A percentile compares a stretch with the other conserved stretches of the same genome.
phyloP scores from a whole-genome alignment of 2,113 vertebrate genomes.

The Otis tarda region DNA sequence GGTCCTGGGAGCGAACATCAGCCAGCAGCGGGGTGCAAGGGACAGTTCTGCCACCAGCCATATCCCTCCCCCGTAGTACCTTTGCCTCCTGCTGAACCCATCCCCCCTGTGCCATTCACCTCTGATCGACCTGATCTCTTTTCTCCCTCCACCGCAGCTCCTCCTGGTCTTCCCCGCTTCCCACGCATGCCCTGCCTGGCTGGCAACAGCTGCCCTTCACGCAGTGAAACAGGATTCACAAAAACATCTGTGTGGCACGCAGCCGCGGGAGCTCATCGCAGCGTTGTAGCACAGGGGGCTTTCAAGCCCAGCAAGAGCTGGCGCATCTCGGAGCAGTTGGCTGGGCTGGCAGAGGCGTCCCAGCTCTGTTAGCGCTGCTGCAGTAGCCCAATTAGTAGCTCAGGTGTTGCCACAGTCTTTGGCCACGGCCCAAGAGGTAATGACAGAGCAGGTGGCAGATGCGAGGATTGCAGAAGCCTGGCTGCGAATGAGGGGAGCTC shows the following conservation, averaged over 20 bases:
- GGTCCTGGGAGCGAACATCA: neutral
- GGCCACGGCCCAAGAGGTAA: neutral
- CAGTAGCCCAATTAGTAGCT: neutral
- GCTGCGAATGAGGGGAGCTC: neutral
- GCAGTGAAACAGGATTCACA: neutral
- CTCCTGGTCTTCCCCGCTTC: neutral
- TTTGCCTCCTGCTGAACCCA: neutral
- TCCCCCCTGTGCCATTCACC: neutral
- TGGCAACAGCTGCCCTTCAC: neutral
- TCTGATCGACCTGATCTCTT: neutral
- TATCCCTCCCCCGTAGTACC: neutral
- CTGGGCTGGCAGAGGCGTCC: neutral
- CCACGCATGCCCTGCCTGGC: neutral
- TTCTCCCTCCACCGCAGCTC: neutral
- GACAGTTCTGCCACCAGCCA: neutral
- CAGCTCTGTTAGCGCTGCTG: neutral
- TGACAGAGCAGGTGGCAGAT: slow-evolving; percentile 28
- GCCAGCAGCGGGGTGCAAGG: neutral
- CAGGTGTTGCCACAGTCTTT: slow-evolving; percentile 35
- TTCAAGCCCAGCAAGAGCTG: neutral
- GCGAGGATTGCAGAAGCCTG: neutral
- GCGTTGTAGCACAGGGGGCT: accelerated
- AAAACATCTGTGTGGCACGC: accelerated
- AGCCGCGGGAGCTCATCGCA: accelerated
- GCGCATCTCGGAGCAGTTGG: neutral